These are phyloP conservation scores for Lottia gigantea DNA, from an alignment of 2,888 invertebrate genomes.

Conservation along the genomic window DNA sequence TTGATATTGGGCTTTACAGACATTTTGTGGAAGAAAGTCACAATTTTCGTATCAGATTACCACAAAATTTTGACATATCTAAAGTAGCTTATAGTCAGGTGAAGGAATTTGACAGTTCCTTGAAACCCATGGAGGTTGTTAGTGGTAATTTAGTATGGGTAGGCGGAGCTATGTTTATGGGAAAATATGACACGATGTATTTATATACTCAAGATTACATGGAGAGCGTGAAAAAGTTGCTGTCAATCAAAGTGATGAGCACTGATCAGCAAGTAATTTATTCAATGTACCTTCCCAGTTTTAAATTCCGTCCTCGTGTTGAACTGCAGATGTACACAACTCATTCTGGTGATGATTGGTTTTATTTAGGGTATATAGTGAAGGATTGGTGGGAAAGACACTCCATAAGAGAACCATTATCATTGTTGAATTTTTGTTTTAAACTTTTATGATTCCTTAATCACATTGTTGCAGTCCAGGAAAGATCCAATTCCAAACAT, in stretches of 20 bases:
- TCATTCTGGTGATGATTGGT: slow-evolving; percentile 43
- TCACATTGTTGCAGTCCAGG: too few species aligned
- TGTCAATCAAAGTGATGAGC: slow-evolving; percentile 46
- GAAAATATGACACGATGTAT: slow-evolving; percentile 42
- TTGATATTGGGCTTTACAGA: slow-evolving; percentile 60
- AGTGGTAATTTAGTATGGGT: slow-evolving; percentile 49
- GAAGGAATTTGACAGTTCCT: slow-evolving; percentile 16
- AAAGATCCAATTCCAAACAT: too few species aligned
- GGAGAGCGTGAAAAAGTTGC: slow-evolving; percentile 35
- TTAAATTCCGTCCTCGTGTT: slow-evolving; percentile 33
- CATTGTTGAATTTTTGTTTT: too few species aligned
- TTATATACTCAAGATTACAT: slow-evolving; percentile 49
- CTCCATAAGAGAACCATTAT: too few species aligned
- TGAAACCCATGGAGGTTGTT: slow-evolving; percentile 41
- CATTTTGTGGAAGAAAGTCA: slow-evolving; percentile 33
- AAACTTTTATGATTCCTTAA: too few species aligned
- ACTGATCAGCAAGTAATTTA: slow-evolving; percentile 59
- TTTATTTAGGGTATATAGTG: slow-evolving; percentile 49
- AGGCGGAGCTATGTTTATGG: slow-evolving; percentile 57
- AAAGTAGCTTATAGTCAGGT: slow-evolving; percentile 39
- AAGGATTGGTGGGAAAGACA: slow-evolving; percentile 36
- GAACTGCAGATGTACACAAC: slow-evolving; percentile 41
- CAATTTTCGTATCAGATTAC: slow-evolving; percentile 34
- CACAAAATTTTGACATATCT: slow-evolving; percentile 37
- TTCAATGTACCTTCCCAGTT: slow-evolving; percentile 42